Conservation (phyloP, 2,797 vertebrate genomes). For the Triplophysa yarkandensis region DNA sequence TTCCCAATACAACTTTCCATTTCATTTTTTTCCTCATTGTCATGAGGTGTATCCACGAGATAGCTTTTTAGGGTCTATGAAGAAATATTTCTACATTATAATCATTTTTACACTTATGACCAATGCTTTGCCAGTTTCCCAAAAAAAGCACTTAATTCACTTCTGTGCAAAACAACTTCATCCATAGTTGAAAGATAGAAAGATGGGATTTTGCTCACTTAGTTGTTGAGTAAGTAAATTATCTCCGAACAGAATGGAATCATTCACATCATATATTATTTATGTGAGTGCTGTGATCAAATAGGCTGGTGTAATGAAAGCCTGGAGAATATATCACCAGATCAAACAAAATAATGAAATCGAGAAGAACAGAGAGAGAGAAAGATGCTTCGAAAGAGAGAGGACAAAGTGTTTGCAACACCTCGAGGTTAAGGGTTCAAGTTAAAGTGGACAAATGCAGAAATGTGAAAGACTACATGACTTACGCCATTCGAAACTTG, state of each 20-base stretch:
- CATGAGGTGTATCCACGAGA: background rate
- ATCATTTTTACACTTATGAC: too few relatives aligned
- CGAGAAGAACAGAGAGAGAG: background rate
- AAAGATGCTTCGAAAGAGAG: background rate
- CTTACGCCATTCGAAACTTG: too few relatives aligned
- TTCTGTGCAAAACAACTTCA: background rate
- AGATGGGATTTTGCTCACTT: background rate
- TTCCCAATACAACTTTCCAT: background rate
- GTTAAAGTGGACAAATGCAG: background rate
- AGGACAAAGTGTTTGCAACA: background rate
- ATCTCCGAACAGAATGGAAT: slow-evolving; percentile 13
- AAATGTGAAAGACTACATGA: background rate
- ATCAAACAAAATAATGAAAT: background rate
- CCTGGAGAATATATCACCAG: background rate
- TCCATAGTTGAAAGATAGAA: background rate
- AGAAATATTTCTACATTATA: background rate
- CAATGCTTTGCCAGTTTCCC: background rate
- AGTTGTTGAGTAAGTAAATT: background rate
- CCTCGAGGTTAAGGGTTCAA: background rate
- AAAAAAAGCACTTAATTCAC: background rate
- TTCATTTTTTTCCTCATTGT: background rate
- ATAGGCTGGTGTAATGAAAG: background rate
- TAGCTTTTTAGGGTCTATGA: background rate
- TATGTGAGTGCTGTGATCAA: slow-evolving; percentile 19
- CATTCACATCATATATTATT: slow-evolving; percentile 12